Percentiles rank a stretch among this genome's conserved stretches.
These are phyloP conservation scores for Heliconius hortense DNA, from an alignment of 2,888 invertebrate genomes.

Conservation along the genomic window DNA sequence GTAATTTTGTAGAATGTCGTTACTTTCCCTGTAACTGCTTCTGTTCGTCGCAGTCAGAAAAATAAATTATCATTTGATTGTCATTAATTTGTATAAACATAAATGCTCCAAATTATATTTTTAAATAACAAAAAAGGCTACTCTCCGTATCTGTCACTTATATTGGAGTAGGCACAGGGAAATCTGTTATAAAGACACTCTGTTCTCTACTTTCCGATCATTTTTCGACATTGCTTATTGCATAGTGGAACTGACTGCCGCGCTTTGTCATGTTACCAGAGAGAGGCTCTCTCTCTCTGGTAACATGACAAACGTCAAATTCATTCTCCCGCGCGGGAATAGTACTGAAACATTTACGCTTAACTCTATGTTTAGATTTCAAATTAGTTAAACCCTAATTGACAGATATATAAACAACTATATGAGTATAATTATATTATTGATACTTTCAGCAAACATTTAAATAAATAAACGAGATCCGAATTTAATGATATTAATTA, in stretches of 20 bases:
- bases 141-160: too few relatives aligned
- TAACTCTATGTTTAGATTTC: background rate
- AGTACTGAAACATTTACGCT: too few relatives aligned
- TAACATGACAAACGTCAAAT: background rate
- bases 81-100: too few relatives aligned
- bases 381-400: background rate
- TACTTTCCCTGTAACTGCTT: background rate
- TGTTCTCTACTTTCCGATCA: too few relatives aligned
- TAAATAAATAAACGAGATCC: background rate
- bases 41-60: background rate
- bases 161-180: too few relatives aligned
- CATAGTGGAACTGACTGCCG: too few relatives aligned
- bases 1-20: background rate
- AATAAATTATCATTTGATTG: too few relatives aligned
- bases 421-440: background rate
- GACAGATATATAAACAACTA: background rate
- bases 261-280: background rate
- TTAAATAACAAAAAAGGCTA: too few relatives aligned
- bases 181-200: too few relatives aligned
- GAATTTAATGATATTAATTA: slow-evolving; percentile 6
- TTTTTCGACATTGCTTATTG: too few relatives aligned
- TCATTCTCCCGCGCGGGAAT: background rate
- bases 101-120: too few relatives aligned
- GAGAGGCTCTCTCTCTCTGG: background rate
- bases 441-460: background rate